Evolutionary conservation across 2,888 invertebrate species (phyloP).

Genomic region (Drosophila mercatorum): DNA sequence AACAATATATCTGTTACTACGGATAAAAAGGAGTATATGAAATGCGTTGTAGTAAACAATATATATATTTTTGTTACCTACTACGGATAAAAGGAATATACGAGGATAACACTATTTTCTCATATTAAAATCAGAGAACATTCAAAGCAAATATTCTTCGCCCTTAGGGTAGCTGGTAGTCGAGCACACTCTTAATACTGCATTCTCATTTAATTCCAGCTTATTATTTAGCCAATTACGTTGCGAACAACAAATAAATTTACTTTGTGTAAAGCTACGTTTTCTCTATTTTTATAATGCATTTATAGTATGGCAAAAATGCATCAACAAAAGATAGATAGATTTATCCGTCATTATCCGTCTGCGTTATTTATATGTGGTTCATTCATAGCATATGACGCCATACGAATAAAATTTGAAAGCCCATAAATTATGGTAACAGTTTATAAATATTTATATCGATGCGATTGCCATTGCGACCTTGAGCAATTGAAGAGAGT

Average conservation of each 20-base stretch:
- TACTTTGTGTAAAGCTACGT: conserved; percentile 4
- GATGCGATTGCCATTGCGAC: conserved; percentile 29
- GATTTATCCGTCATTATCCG: conserved; percentile 28
- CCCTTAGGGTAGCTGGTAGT: background rate
- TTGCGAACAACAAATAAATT: background rate
- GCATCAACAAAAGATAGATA: conserved; percentile 26
- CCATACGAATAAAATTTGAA: conserved; percentile 44
- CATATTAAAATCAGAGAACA: too few relatives aligned
- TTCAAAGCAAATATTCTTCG: too few relatives aligned
- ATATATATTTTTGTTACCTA: background rate
- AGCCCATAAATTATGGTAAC: conserved; percentile 49
- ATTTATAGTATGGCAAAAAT: conserved; percentile 26
- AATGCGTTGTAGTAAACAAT: background rate
- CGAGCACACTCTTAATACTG: background rate
- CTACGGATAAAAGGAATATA: background rate
- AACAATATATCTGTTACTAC: too few relatives aligned
- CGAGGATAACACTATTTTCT: too few relatives aligned
- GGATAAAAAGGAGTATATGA: background rate
- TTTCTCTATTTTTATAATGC: conserved; percentile 6
- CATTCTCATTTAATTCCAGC: background rate
- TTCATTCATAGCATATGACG: conserved; percentile 46
- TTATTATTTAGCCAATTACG: conserved; percentile 5
- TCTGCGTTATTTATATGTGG: conserved; percentile 17
- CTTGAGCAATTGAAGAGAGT: conserved; percentile 46
- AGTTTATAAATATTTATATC: conserved; percentile 60